These are phyloP conservation scores for Balearica regulorum DNA, from an alignment of 2,797 vertebrate species.

Conservation along the genomic window DNA sequence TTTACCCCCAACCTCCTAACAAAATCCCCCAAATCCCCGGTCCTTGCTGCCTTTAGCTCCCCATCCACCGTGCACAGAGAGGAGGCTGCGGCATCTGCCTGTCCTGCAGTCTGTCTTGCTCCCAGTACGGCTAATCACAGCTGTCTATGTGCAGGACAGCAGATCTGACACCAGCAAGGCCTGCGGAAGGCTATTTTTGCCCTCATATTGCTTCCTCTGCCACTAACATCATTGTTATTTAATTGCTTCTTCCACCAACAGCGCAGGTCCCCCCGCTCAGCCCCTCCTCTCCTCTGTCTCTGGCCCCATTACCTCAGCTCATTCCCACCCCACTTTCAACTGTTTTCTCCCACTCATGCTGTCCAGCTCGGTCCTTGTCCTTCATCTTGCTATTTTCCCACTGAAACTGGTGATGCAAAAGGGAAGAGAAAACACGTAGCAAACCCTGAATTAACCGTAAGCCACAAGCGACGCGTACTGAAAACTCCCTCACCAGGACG, in stretches of 20 bases:
- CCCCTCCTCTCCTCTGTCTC: background rate
- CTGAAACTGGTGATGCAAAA: background rate
- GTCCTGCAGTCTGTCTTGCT: background rate
- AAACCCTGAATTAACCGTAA: background rate
- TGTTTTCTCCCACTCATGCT: background rate
- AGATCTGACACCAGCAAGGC: background rate
- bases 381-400: background rate
- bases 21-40: background rate
- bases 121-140: background rate
- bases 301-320: background rate
- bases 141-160: background rate
- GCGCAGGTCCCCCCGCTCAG: rapidly evolving
- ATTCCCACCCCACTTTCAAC: rapidly evolving
- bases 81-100: background rate
- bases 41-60: background rate
- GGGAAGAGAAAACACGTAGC: background rate
- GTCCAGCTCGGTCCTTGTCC: background rate
- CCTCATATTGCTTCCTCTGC: background rate
- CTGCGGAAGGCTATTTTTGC: rapidly evolving
- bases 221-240: background rate
- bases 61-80: rapidly evolving
- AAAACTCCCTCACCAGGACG: background rate
- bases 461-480: rapidly evolving
- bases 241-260: background rate
- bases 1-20: background rate